Evolutionary conservation across 2,797 vertebrate species (phyloP).

Genomic region (Notoglanidium macrostoma): DNA sequence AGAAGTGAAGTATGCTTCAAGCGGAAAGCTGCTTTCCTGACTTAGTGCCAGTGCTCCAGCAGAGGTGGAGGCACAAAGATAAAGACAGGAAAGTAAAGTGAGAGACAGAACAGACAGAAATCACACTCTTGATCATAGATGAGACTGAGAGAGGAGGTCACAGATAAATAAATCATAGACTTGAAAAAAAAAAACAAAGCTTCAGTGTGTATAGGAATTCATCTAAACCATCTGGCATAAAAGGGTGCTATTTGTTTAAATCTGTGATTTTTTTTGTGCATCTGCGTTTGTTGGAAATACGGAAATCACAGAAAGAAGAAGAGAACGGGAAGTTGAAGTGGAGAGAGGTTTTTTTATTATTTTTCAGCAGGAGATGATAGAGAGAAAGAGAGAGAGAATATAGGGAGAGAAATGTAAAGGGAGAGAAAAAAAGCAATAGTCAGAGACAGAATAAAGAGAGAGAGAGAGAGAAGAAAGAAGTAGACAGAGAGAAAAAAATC

Average conservation of each 20-base stretch:
- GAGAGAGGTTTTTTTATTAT: neutral
- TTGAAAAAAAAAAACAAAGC: neutral
- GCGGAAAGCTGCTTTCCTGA: neutral
- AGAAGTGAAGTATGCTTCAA: neutral
- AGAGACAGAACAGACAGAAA: neutral
- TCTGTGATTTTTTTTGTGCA: neutral
- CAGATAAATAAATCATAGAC: neutral
- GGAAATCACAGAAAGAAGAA: neutral
- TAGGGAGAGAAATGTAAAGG: neutral
- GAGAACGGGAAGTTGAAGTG: neutral
- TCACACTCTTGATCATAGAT: neutral
- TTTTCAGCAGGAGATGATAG: neutral
- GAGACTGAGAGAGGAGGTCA: neutral
- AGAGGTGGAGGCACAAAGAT: neutral
- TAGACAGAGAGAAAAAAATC: neutral
- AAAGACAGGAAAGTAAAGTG: neutral
- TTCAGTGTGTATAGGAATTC: neutral
- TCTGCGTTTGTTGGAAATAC: neutral
- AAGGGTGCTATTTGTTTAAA: conserved; percentile 3
- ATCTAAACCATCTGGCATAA: neutral
- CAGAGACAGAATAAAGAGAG: neutral
- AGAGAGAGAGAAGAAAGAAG: neutral
- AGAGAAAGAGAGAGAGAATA: neutral
- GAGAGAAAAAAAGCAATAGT: neutral
- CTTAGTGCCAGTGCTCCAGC: neutral